Base-by-base conservation (phyloP, 2,113 vertebrate species). In the Megaceryle maxima region DNA sequence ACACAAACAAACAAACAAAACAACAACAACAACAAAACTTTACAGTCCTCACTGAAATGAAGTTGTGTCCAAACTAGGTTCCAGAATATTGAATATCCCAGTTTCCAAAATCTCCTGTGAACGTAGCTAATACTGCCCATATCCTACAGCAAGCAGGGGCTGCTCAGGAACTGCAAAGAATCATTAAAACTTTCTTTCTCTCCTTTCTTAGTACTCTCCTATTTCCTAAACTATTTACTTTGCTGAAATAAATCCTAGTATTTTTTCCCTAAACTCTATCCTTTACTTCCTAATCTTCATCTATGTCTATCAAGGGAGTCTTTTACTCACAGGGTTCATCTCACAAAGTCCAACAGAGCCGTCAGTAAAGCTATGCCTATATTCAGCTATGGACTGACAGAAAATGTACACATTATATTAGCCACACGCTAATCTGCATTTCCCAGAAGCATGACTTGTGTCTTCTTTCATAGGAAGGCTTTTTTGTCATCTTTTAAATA, bases 361-460 rank as follows among this genome's bases (percentile, higher is more conserved):
- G 29, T 83, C 63, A 72, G 46, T n/a, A 56, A 76, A 76, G 6
- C 39, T 74, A 6, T 50, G 50, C 11, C 46, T 88, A 12, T 41
- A 48, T 85, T 79, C 86, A 83, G 33, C 43, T 83, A 25, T 51
- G 16, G 22, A 24, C 41, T 85, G 51, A 63, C 43, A 85, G 63
- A 91, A 91, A 96, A 73, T n/a, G n/a, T 31, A 44, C 16, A 74
- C 18, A 57, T 69, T 57, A 44, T 83, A 86, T 88, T 86, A 79
- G 17, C 29, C 25, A 43, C 55, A 86, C 55, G 75, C 51, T 97
- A 94, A 95, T 94, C 90, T 97, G 10, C 44, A 70, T 91, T 86
- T 85, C 73, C 81, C 86, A 96, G 90, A 95, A 88, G 24, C 5
- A 2, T 72, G 41, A 82, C 72, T 93, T 86, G 16, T 70, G 46